These are phyloP conservation scores for Delia radicum DNA, from an alignment of 1,140 invertebrate genomes.

Conservation along the genomic window DNA sequence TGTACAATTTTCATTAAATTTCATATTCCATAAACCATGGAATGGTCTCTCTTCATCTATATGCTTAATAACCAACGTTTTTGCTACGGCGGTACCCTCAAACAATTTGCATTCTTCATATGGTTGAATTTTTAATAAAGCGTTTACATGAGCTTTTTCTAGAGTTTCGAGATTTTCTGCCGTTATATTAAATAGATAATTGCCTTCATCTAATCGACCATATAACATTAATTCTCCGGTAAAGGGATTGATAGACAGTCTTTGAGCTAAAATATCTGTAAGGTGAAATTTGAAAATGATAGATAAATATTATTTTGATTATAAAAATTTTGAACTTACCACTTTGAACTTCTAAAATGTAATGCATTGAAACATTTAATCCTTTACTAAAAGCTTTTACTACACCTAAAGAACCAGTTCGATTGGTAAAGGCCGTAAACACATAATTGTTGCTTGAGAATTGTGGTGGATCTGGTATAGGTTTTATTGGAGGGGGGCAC, in stretches of 20 bases:
- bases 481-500: neutral
- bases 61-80: neutral
- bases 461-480: neutral
- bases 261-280: neutral
- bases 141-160: neutral
- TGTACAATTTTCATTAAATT: conserved; percentile 6
- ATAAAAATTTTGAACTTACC: neutral
- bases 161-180: neutral
- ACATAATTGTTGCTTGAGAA: conserved; percentile 8
- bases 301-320: neutral
- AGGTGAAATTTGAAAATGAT: neutral
- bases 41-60: neutral
- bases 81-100: neutral
- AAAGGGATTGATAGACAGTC: neutral
- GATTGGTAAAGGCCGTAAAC: neutral
- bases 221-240: conserved; percentile 1
- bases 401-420: neutral
- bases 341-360: neutral
- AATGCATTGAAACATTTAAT: neutral
- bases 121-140: neutral
- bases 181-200: neutral
- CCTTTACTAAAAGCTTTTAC: neutral
- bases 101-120: neutral
- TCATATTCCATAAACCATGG: neutral
- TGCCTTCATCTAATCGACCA: neutral